A percentile compares a stretch with the other conserved stretches of the same genome.
Conservation (phyloP, 2,113 vertebrate genomes). For the Pangasianodon gigas region DNA sequence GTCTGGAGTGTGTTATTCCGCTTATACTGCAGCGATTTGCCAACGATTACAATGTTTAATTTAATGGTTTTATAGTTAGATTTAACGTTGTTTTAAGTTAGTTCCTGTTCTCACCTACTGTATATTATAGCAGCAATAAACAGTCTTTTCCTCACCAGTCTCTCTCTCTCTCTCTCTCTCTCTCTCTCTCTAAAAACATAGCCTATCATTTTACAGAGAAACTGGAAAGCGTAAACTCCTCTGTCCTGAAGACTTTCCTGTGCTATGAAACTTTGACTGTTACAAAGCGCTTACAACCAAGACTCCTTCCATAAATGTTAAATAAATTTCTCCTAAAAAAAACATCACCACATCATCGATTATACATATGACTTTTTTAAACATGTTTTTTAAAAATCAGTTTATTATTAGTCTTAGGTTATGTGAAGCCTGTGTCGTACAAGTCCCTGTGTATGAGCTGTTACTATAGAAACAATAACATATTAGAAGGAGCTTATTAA, state of each 20-base stretch:
- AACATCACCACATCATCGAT: not conserved
- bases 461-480: not conserved
- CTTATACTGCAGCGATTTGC: not conserved
- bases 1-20: not conserved
- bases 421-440: no score
- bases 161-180: conserved; percentile 30
- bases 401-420: conserved; percentile 41
- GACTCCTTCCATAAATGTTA: not conserved
- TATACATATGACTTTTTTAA: not conserved
- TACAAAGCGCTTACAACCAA: not conserved
- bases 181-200: conserved; percentile 26
- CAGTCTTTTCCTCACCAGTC: not conserved
- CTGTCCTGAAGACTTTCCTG: not conserved
- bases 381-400: not conserved
- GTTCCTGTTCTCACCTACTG: not conserved
- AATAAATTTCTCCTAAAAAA: not conserved
- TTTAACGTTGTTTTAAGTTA: not conserved
- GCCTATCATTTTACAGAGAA: not conserved
- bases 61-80: not conserved
- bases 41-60: not conserved
- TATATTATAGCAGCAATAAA: not conserved
- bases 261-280: not conserved
- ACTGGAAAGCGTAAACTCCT: not conserved
- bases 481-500: not conserved
- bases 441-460: not conserved